These are phyloP conservation scores for Otis tarda DNA, from an alignment of 2,113 vertebrate species.

Conservation along the genomic window DNA sequence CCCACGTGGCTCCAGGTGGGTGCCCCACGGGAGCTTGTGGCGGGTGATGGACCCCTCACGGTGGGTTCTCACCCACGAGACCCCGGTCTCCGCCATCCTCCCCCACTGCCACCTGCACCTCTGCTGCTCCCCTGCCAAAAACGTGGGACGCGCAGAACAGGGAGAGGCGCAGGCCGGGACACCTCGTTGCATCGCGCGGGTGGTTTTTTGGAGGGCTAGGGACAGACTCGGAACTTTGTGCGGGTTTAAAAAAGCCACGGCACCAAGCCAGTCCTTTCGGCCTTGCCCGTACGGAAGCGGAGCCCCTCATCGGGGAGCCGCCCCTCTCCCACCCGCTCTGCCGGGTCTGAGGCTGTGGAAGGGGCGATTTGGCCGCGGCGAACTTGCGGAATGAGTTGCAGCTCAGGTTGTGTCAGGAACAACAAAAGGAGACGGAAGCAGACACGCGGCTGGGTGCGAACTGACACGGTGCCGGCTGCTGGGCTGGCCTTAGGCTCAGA, in stretches of 20 bases:
- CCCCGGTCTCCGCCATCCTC: not conserved
- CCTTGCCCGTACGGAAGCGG: not conserved
- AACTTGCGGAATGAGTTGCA: not conserved
- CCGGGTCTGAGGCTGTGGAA: not conserved
- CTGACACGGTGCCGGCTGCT: not conserved
- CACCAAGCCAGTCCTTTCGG: fast-evolving
- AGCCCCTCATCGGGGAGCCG: not conserved
- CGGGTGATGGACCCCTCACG: not conserved
- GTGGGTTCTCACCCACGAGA: not conserved
- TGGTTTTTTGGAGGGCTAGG: not conserved
- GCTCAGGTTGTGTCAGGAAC: not conserved
- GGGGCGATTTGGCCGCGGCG: not conserved
- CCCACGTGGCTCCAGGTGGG: not conserved
- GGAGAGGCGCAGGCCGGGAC: not conserved
- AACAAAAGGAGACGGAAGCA: not conserved
- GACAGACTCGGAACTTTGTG: not conserved
- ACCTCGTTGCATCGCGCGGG: no score
- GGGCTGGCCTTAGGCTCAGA: not conserved
- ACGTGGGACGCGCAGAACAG: fast-evolving
- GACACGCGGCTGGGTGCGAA: not conserved
- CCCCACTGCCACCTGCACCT: not conserved
- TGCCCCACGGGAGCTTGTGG: not conserved
- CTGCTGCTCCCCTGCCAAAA: not conserved
- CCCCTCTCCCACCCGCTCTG: not conserved
- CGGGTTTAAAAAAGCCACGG: not conserved